Percentiles rank a stretch among this genome's conserved stretches.
Evolutionary conservation across 92 coral and sea anemone genomes (phyloP).

Genomic region (Bergia sp.): DNA sequence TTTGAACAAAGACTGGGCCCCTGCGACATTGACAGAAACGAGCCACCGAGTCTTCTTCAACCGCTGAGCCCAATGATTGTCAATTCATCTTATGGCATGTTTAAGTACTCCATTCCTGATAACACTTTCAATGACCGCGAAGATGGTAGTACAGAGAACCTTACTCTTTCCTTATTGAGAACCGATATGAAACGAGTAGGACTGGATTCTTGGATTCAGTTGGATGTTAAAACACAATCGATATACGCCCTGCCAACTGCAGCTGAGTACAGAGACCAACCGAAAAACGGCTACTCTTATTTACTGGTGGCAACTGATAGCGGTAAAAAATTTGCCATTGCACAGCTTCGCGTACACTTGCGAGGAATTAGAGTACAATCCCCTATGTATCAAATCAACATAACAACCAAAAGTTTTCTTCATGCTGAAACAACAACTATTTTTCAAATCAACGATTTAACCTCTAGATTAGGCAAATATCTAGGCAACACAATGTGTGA

Average conservation of each 20-base stretch:
- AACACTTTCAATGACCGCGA: slow-evolving; percentile 48
- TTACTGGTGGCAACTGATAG: slow-evolving; percentile 43
- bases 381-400: slow-evolving; percentile 37
- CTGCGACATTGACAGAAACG: slow-evolving; percentile 39
- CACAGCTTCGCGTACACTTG: slow-evolving; percentile 1
- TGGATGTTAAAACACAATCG: slow-evolving; percentile 40
- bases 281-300: neutral
- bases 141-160: slow-evolving; percentile 51
- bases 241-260: slow-evolving; percentile 39
- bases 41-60: slow-evolving; percentile 27
- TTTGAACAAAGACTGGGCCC: slow-evolving; percentile 45
- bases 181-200: slow-evolving; percentile 23
- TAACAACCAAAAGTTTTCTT: slow-evolving; percentile 38
- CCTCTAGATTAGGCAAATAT: slow-evolving; percentile 1
- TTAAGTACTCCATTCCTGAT: slow-evolving; percentile 36
- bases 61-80: slow-evolving; percentile 20
- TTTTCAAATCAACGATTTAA: slow-evolving; percentile 5
- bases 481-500: slow-evolving; percentile 29
- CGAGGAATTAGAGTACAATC: slow-evolving; percentile 24
- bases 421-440: slow-evolving; percentile 22
- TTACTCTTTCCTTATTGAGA: slow-evolving; percentile 42
- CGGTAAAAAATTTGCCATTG: slow-evolving; percentile 29
- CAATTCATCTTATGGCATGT: slow-evolving; percentile 48
- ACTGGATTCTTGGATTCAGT: slow-evolving; percentile 49
- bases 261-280: slow-evolving; percentile 26